Evolutionary conservation across 2,888 invertebrate genomes (phyloP), one percentile per base, ranked within the genome.

Genomic region (Cataglyphis livida): DNA sequence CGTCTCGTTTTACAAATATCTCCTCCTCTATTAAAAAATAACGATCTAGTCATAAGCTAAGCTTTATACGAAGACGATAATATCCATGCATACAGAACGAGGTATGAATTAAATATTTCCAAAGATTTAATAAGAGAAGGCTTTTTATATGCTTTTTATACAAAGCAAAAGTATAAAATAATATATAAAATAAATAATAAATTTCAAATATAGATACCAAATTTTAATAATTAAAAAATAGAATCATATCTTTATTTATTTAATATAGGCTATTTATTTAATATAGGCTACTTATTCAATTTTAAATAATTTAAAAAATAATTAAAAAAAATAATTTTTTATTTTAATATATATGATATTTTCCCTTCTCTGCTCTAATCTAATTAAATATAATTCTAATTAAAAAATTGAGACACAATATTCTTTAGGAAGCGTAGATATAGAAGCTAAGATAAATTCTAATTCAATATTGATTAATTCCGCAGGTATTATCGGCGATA

Each of bases 401-500:
- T 12, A 44, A 18, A 44, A 44, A 5, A 44, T 44, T 18, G 18
- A 18, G 18, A 48, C 18, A 48, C 3, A 48, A 18, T 48, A 1
- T 48, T 48, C 6, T 18, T 48, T 48, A 48, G 2, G 0, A 51
- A 51, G 7, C 7, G 18, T 3, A 18, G 6, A 10, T 64, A 6
- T 48, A 21, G 10, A 48, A 4, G 3, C n/a, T 10, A 38, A 38
- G 12, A 35, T 25, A 12, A 25, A 35, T 75, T 18, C 18, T 4
- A 28, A 38, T 25, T 18, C 3, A 5, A 28, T 12, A 15, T 64
- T 25, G 7, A 54, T 15, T 51, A 12, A 76, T 70, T 15, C 15
- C 35, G 62, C 88, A 93, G 93, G 85, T 91, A 88, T 87, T 92
- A 90, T 88, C 91, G 94, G 70, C 91, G 93, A 81, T 93, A 91